Conservation (phyloP, 2,888 invertebrate genomes). For the Meta bourneti region DNA sequence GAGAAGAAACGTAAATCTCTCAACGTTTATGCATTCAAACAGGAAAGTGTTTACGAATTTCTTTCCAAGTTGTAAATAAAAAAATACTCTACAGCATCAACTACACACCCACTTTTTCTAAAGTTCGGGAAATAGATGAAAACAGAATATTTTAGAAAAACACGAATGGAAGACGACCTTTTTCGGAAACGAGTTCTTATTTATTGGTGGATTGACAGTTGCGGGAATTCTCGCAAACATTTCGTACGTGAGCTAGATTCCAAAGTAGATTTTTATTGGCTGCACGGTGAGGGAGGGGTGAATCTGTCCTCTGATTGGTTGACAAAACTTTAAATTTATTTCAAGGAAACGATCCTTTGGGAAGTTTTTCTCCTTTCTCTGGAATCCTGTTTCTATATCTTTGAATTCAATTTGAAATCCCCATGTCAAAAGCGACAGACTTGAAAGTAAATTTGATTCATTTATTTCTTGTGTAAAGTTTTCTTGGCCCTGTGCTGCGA, state of each 20-base stretch:
- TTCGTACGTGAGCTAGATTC: background rate
- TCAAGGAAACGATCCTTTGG: background rate
- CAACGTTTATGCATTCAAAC: no score
- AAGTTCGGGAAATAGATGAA: background rate
- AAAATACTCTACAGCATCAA: background rate
- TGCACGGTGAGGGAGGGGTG: background rate
- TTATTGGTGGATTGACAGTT: background rate
- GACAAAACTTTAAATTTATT: background rate
- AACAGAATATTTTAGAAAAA: background rate
- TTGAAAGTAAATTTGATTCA: background rate
- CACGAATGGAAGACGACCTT: background rate
- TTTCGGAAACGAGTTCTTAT: background rate
- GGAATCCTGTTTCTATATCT: background rate
- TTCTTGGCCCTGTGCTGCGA: background rate
- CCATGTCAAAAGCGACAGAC: background rate
- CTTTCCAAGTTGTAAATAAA: background rate
- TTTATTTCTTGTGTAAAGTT: background rate
- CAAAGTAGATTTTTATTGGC: background rate
- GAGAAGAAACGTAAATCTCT: no score
- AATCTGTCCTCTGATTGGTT: conserved; percentile 1
- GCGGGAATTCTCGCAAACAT: background rate
- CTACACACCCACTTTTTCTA: background rate
- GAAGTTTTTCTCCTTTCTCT: background rate
- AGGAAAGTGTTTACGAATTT: no score
- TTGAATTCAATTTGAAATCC: background rate